These are phyloP conservation scores for Cenopis cana DNA, from an alignment of 2,888 invertebrate genomes.

Conservation along the genomic window DNA sequence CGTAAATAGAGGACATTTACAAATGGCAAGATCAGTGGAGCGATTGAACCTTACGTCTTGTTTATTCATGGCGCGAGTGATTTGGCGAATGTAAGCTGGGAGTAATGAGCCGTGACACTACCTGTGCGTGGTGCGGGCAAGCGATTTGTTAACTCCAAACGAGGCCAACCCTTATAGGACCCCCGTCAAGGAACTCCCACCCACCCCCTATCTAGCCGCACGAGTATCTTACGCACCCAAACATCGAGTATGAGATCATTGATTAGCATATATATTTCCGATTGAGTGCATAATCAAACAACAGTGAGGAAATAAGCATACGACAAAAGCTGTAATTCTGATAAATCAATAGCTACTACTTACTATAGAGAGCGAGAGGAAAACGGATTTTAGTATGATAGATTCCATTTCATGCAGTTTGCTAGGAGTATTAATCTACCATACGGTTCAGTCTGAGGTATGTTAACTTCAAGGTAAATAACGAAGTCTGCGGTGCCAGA, in stretches of 20 bases:
- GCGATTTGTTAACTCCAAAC: slow-evolving; percentile 67
- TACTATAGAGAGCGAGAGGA: too few relatives aligned
- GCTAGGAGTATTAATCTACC: too few relatives aligned
- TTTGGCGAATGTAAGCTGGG: slow-evolving; percentile 71
- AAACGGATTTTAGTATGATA: background rate
- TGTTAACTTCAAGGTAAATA: background rate
- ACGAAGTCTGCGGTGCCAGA: background rate
- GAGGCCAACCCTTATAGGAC: slow-evolving; percentile 60
- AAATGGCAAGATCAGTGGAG: slow-evolving; percentile 47
- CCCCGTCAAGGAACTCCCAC: slow-evolving; percentile 46
- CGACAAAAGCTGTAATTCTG: background rate
- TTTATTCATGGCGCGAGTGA: slow-evolving; percentile 71
- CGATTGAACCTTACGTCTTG: slow-evolving; percentile 59
- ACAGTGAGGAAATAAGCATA: slow-evolving; percentile 52
- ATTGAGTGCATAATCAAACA: slow-evolving; percentile 64
- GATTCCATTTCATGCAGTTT: background rate
- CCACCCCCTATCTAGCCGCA: slow-evolving; percentile 48
- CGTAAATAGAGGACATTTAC: slow-evolving; percentile 40
- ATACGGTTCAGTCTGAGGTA: background rate
- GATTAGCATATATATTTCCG: slow-evolving; percentile 65
- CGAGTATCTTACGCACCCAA: slow-evolving; percentile 61
- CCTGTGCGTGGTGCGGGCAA: slow-evolving; percentile 69
- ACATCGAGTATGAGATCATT: slow-evolving; percentile 72
- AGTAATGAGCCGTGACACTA: slow-evolving; percentile 77
- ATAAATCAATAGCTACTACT: background rate